Evolutionary conservation across 2,888 invertebrate species (phyloP), one percentile per base, ranked within the genome.

Genomic region (Bombylius discolor): DNA sequence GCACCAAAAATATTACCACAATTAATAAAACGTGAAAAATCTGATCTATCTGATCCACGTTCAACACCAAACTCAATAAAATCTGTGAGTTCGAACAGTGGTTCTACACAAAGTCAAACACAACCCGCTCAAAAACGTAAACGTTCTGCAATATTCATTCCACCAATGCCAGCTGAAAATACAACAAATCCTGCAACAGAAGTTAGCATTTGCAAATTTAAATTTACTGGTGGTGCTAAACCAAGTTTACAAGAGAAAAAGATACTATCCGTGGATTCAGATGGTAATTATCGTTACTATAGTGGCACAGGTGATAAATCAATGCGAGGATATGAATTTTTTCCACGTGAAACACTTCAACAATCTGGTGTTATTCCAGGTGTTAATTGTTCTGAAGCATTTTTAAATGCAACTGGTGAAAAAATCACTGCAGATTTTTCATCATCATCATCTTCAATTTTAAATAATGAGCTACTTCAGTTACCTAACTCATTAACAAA

Each of bases 151-250:
- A 88, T 89, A 61, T 89, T 89, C 66, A 89, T 89, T 62, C 89
- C 89, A 0, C 89, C 89, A 0, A 83, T 89, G 70, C 87, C 87
- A 0, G 77, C 84, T 5, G 87, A 86, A 64, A 85, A 81, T 63
- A 80, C 83, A 7, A 80, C 83, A 5, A 87, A 86, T 64, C 88
- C 89, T 0, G 85, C 88, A 0, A 86, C 88, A 0, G 89, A 89
- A 72, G 92, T 89, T 47, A 88, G 88, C 70, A 93, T 93, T 67
- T 93, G 93, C 70, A 93, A 93, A 71, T 93, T 93, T 68, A 93
- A 93, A 70, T 92, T 93, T 69, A 92, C 91, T 0, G 92, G 92
- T 0, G 93, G 93, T 0, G 89, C 90, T 0, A 89, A 90, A 62
- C 93, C 93, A 0, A 85, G 85, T 57, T 69, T 93, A 51, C 90